Base-by-base conservation (phyloP, 2,113 vertebrate species). In the Limnothrissa miodon region DNA sequence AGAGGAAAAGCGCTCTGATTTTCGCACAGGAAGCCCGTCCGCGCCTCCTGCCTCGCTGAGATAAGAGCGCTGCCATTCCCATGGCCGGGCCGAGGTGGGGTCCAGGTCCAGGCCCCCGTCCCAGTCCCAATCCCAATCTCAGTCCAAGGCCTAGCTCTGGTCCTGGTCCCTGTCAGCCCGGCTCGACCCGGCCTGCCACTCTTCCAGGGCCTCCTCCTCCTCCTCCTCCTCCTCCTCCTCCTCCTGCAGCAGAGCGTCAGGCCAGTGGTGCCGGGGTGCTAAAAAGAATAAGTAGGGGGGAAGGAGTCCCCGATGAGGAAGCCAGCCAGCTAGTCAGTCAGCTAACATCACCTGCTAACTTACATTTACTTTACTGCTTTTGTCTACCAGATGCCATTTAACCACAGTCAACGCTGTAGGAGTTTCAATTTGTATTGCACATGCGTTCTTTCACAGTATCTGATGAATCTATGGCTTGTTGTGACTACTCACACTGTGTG, bases 1-100 rank as follows among this genome's bases (percentile, higher is more conserved):
- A 98, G 98, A 99, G 98, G 98, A 99, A 99, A 98, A 95, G 96
- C 95, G 92, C 96, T 97, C 94, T 97, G 97, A 98, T 98, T 99
- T 94, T 99, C 93, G 97, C 95, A 98, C 98, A 99, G 98, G 98
- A 99, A 99, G 95, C 95, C 91, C 94, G 92, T 94, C 93, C 87
- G 96, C 95, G 95, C 96, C 97, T 99, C 97, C 98, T 99, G 98
- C 96, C 96, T 93, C 82, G 95, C 95, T 85, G 87, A 99, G 98
- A 99, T 99, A 99, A 99, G 98, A 98, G 96, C 94, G 94, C 94
- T 86, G 93, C 78, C 56, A 93, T 95, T 99, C 98, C 97, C 98
- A 99, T 96, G 97, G 95, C 94, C 95, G 95, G 92, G 29, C 11
- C 66, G 66, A 74, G 66, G 33, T 5, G 66, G 29, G 66, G 66